Base-by-base conservation (phyloP, 1,140 invertebrate genomes). In the Planococcus citri region DNA sequence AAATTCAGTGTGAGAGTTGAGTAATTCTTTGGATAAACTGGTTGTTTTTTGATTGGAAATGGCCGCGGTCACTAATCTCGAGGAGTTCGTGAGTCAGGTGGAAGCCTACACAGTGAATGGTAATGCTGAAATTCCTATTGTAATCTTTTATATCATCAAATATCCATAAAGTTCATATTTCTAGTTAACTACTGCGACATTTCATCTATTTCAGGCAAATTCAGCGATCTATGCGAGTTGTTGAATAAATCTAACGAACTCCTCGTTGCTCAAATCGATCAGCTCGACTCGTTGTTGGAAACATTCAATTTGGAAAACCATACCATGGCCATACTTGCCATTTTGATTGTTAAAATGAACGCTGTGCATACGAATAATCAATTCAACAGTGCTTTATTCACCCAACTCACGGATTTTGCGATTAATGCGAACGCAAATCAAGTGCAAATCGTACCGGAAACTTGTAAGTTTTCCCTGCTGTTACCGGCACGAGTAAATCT, bases 271-370 rank as follows among this genome's bases (percentile, higher is more conserved):
- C 8, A 25, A 27, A 9, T 64, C 9, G 60, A 64, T 64, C 21
- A 64, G 10, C 60, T 64, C 20, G 60, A 64, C 20, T 64, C 60
- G 21, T 25, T 64, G 3, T 25, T 64, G 22, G 60, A 64, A 27
- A 25, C 60, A 21, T 64, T 64, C 60, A 64, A 64, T 27, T 64
- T 64, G 17, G 60, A 64, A 25, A 64, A 64, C 24, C 60, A 64
- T 64, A 25, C 60, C 17, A 64, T 64, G 60, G 60, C 60, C 9
- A 64, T 64, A 6, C 25, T 64, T 25, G 60, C 60, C 10, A 64
- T 64, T 25, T 25, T 64, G 17, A 24, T 6, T 27, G 60, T 25
- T 1, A 64, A 64, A 25, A 24, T 64, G 17, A 24, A 10, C 6
- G 21, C 60, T 4, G 22, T 64, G 1, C 20, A 27, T 25, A 64